Percentiles rank a stretch among this genome's conserved stretches.
Evolutionary conservation across 2,113 vertebrate genomes (phyloP).

Genomic region (Lates calcarifer): DNA sequence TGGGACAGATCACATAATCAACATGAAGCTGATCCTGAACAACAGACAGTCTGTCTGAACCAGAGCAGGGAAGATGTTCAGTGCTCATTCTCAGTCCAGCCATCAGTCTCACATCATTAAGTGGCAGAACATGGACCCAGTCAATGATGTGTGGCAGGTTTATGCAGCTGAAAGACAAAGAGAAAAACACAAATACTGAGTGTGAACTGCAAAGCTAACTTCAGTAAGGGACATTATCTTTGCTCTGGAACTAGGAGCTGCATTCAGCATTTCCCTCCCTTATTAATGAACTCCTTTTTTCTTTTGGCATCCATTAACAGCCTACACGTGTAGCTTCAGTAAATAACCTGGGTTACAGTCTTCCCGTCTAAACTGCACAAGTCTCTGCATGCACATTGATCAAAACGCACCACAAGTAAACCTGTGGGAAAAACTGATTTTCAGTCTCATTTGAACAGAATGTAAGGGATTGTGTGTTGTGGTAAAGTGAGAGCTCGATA

Average conservation of each 20-base stretch:
- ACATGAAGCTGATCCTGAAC: not conserved
- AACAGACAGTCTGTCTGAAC: not conserved
- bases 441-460: not conserved
- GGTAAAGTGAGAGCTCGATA: not conserved
- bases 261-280: no score
- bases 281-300: no score
- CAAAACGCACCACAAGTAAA: no score
- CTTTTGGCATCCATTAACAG: no score
- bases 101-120: slow-evolving; percentile 23
- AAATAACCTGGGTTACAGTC: no score
- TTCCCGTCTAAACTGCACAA: no score
- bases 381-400: no score
- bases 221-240: not conserved
- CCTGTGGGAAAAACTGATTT: no score
- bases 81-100: slow-evolving; percentile 20
- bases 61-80: not conserved
- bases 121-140: not conserved
- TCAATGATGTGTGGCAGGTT: not conserved
- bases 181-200: not conserved
- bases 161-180: slow-evolving; percentile 45
- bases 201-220: not conserved
- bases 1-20: not conserved
- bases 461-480: not conserved
- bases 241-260: not conserved
- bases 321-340: no score